Evolutionary conservation across 2,113 vertebrate species (phyloP), one percentile per base, ranked within the genome.

Genomic region (Kobus ellipsiprymnus): DNA sequence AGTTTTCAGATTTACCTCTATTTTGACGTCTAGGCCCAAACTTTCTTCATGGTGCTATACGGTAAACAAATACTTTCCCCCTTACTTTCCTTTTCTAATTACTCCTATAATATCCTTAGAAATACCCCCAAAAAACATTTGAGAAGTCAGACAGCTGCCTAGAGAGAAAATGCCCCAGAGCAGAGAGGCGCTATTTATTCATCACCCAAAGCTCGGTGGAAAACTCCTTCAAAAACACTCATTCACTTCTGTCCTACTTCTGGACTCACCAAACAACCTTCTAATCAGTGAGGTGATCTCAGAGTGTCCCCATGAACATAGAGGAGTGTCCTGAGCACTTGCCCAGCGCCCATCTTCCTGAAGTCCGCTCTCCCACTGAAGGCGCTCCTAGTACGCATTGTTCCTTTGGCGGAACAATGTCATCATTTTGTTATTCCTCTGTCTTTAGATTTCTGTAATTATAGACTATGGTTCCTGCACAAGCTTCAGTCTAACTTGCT

Each of bases 201-300:
- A 95, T 17, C 90, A 90, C 89, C 64, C 57, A 91, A 33, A 95
- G 55, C 50, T 67, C 27, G 27, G 81, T 36, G 59, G 87, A 96
- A 91, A 96, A 92, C 55, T 86, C 60, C 82, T 52, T 95, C 87
- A 40, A 89, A 95, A 96, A 87, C 4, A 84, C 29, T 64, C 44
- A 44, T 25, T 90, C 11, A 21, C 91, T 97, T 95, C 44, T 62
- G 82, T 74, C 89, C 80, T 67, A 80, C 62, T 95, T 93, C 50
- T 83, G 36, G 54, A 89, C 54, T 95, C 83, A 64, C 29, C 71
- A 44, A 95, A 90, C 48, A 87, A 87, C 64, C 86, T 89, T 82
- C 95, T 81, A 86, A 96, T 93, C 77, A 36, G 88, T 36, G 57
- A 87, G 50, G 71, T 52, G 71, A 92, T 94, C 91, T 96, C 80